Base-by-base conservation (phyloP, 2,113 vertebrate genomes). In the Poecilia latipinna region DNA sequence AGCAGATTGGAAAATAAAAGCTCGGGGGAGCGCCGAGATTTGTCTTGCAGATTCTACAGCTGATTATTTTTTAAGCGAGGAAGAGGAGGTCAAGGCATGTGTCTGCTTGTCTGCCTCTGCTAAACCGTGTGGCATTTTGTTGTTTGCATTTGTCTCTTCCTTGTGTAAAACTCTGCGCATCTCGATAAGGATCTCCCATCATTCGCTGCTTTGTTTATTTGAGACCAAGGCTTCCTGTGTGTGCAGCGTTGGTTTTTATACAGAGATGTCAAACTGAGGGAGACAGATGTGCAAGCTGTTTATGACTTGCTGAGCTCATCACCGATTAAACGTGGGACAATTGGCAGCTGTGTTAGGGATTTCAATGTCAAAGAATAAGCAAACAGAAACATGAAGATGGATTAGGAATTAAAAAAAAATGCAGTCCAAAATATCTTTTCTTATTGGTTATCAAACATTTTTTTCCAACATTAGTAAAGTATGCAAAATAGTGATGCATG, bases 151-250 rank as follows among this genome's bases (percentile, higher is more conserved):
- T 44, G 54, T 85, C 71, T 87, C 73, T 72, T 70, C 79, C 83
- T 74, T 65, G 75, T 83, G 77, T 75, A 68, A 72, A 69, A 68
- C 74, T 15, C 70, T 12, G 79, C 8, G 33, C 63, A 42, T 80
- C 78, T 74, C 0, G 29, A 77, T 80, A 72, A 88, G 85, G 44
- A 90, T 89, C 88, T 86, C 69, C 82, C 80, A 80, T 89, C 88
- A 86, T 82, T 85, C 81, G 80, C 64, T 61, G 42, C 74, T 73
- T 63, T 89, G 87, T 91, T 91, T 92, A 85, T 84, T 83, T 83
- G 67, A 78, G 75, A 79, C 65, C 78, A 79, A 75, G 79, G 76
- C 83, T 88, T 88, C 82, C 86, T 86, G 77, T 75, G 78, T 68
- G 24, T 42, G 65, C 0, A 5, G 75, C 11, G 33, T 76, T 87